These are phyloP conservation scores for Bagarius yarrelli DNA, from an alignment of 2,113 vertebrate genomes.

Conservation along the genomic window DNA sequence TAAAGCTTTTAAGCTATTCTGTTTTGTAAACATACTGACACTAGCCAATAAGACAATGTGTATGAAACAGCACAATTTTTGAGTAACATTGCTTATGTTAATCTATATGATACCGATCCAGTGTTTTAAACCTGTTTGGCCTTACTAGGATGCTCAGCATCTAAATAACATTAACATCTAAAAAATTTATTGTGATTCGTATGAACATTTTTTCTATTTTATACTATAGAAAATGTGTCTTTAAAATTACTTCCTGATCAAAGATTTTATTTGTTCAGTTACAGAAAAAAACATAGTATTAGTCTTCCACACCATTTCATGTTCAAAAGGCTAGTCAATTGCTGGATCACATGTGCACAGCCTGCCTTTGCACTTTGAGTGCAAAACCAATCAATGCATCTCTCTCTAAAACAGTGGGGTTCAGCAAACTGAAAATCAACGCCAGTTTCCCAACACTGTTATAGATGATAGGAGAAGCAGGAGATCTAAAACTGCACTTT, in stretches of 20 bases:
- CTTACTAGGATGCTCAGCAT: not conserved
- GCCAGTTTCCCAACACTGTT: constrained; percentile 34
- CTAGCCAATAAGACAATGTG: not conserved
- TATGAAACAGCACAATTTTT: not conserved
- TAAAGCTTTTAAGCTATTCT: not conserved
- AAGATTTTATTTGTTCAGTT: not conserved
- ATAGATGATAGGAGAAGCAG: constrained; percentile 4
- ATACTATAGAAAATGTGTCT: not conserved
- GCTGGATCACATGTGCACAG: constrained; percentile 47
- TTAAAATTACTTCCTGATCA: not conserved
- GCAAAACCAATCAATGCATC: constrained; percentile 49
- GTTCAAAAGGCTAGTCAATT: constrained; percentile 47
- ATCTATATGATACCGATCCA: too few relatives aligned
- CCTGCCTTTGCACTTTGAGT: constrained; percentile 41
- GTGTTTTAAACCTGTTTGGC: not conserved
- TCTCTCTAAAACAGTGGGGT: constrained; percentile 30
- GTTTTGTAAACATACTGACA: not conserved
- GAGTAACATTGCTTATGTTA: not conserved
- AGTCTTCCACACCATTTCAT: constrained; percentile 24
- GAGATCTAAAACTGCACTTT: not conserved
- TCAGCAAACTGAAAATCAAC: constrained; percentile 40
- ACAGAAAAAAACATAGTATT: constrained; percentile 11
- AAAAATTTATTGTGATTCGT: not conserved
- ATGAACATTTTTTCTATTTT: constrained; percentile 4
- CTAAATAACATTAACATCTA: not conserved